phyloP scores from a whole-genome alignment of 1,140 invertebrate species.

The Macrocentrus cingulum region DNA sequence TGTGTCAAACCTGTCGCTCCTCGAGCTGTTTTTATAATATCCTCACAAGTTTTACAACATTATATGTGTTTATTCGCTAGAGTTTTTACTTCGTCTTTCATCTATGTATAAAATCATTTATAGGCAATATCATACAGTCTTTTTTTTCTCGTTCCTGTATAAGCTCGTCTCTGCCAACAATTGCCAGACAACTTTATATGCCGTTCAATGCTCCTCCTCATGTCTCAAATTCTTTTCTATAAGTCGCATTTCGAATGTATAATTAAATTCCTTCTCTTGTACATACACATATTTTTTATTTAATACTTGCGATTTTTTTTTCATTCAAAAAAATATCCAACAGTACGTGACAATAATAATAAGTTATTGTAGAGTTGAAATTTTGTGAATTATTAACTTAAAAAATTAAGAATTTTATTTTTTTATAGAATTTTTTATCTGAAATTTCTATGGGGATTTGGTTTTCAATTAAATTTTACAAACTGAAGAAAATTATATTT shows the following conservation, averaged over 20 bases:
- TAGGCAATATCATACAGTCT: not conserved
- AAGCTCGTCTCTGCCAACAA: not conserved
- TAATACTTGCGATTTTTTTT: not conserved
- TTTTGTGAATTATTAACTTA: too few species aligned
- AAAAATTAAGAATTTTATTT: too few species aligned
- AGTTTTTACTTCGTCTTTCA: conserved; percentile 3
- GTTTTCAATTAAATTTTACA: too few species aligned
- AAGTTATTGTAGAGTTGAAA: too few species aligned
- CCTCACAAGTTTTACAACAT: too few species aligned
- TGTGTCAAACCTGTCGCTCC: conserved; percentile 33
- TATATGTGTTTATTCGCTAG: conserved; percentile 6
- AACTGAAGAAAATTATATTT: too few species aligned
- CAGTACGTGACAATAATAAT: too few species aligned
- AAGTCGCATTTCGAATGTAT: conserved; percentile 19
- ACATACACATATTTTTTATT: not conserved
- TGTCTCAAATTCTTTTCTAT: conserved; percentile 14
- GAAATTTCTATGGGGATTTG: too few species aligned
- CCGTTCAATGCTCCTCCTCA: conserved; percentile 5
- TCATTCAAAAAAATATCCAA: not conserved
- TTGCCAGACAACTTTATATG: conserved; percentile 9
- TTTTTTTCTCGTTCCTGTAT: not conserved
- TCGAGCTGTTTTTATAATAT: too few species aligned
- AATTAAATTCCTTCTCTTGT: conserved; percentile 16
- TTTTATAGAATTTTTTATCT: too few species aligned
- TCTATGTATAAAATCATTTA: not conserved